Conservation (phyloP, 1,140 invertebrate species). For the Anagrus nilaparvatae region DNA sequence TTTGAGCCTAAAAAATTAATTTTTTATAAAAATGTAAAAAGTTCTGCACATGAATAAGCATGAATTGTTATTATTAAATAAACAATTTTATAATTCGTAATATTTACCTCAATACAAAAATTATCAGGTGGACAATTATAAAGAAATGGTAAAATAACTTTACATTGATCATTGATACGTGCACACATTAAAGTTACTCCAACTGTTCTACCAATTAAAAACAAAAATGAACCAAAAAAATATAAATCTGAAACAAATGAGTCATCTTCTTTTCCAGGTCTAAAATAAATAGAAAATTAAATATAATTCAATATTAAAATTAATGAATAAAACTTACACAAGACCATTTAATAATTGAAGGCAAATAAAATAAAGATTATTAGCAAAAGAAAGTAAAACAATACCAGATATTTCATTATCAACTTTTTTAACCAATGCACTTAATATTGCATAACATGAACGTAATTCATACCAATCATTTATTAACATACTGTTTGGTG, state of each 20-base stretch:
- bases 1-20: constrained; percentile 41
- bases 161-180: constrained; percentile 52
- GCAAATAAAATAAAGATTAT: constrained; percentile 64
- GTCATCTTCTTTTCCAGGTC: constrained; percentile 14
- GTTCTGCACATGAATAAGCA: constrained; percentile 4
- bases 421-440: constrained; percentile 44
- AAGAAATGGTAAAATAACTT: constrained; percentile 42
- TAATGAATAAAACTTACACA: constrained; percentile 43
- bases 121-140: constrained; percentile 46
- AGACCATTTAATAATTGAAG: constrained; percentile 60
- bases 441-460: constrained; percentile 48
- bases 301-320: no score
- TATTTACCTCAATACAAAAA: constrained; percentile 47
- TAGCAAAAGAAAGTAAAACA: constrained; percentile 54
- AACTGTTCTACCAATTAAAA: constrained; percentile 47
- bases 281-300: constrained; percentile 14
- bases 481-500: constrained; percentile 15
- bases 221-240: constrained; percentile 53
- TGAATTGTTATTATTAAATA: neutral
- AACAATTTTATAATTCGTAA: constrained; percentile 32
- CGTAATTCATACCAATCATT: constrained; percentile 45
- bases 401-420: constrained; percentile 48
- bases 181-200: constrained; percentile 49
- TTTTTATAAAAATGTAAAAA: neutral
- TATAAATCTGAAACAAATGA: constrained; percentile 36